These are phyloP conservation scores for Ochropacha duplaris DNA, from an alignment of 2,888 invertebrate species.

Conservation along the genomic window DNA sequence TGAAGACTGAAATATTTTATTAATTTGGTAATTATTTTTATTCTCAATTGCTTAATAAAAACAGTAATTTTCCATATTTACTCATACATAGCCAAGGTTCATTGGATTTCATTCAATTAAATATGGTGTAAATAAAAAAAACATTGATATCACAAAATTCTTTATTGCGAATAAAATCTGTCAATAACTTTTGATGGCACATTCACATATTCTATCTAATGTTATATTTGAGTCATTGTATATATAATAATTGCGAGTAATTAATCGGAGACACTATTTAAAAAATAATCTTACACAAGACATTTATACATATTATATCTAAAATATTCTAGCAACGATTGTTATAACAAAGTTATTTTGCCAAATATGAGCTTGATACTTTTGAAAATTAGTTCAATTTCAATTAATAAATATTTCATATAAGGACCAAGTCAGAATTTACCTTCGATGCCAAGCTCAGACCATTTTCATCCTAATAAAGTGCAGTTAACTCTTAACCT, in stretches of 20 bases:
- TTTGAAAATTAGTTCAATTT: too few relatives aligned
- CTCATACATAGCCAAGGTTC: too few relatives aligned
- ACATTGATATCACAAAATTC: background rate
- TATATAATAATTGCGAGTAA: background rate
- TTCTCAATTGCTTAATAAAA: too few relatives aligned
- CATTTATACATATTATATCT: background rate
- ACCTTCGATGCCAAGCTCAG: background rate
- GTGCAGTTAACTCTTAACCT: slow-evolving; percentile 11
- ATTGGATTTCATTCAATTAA: too few relatives aligned
- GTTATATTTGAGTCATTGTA: background rate
- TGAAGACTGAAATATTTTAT: too few relatives aligned
- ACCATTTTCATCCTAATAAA: too few relatives aligned
- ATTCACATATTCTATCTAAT: background rate
- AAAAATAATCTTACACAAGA: background rate
- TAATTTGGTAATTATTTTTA: too few relatives aligned
- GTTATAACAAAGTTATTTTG: background rate
- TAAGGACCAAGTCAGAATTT: background rate
- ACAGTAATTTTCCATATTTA: too few relatives aligned
- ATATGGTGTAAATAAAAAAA: background rate
- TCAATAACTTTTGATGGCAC: background rate
- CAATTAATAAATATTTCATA: background rate
- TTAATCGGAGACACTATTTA: background rate
- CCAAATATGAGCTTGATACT: too few relatives aligned
- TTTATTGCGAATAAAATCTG: background rate
- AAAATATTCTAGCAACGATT: background rate